Evolutionary conservation across 2,113 vertebrate species (phyloP).

Genomic region (Cisticola juncidis): DNA sequence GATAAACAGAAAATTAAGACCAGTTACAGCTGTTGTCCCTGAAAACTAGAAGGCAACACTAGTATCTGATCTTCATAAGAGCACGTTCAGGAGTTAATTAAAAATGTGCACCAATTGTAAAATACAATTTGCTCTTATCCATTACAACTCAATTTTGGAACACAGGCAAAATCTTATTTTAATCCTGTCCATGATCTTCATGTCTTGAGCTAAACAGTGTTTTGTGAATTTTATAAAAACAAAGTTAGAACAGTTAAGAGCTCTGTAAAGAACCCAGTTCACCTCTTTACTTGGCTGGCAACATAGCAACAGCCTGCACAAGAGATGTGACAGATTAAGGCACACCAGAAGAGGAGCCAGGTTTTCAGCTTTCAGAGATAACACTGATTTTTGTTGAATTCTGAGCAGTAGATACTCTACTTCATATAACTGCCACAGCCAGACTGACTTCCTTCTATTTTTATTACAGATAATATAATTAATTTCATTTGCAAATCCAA

Average conservation of each 20-base stretch:
- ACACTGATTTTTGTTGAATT: neutral
- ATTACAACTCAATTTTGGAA: neutral
- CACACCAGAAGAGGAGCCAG: neutral
- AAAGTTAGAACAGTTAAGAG: neutral
- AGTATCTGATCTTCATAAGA: neutral
- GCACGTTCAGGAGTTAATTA: neutral
- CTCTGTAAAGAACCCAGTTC: neutral
- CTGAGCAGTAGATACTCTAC: neutral
- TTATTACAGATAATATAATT: neutral
- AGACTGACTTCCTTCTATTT: neutral
- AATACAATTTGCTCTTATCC: neutral
- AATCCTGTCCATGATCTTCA: neutral
- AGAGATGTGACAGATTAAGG: conserved; percentile 3
- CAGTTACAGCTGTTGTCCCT: neutral
- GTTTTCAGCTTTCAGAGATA: neutral
- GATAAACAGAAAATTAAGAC: neutral
- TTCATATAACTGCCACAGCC: neutral
- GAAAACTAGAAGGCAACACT: neutral
- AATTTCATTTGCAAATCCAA: neutral
- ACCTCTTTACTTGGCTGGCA: neutral
- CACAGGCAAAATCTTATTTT: neutral
- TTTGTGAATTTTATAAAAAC: neutral
- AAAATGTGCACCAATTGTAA: neutral
- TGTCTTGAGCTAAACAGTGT: neutral
- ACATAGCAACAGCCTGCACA: neutral